Evolutionary conservation across 1,140 invertebrate species (phyloP), one percentile per base, ranked within the genome.

Genomic region (Cydia pomonella): DNA sequence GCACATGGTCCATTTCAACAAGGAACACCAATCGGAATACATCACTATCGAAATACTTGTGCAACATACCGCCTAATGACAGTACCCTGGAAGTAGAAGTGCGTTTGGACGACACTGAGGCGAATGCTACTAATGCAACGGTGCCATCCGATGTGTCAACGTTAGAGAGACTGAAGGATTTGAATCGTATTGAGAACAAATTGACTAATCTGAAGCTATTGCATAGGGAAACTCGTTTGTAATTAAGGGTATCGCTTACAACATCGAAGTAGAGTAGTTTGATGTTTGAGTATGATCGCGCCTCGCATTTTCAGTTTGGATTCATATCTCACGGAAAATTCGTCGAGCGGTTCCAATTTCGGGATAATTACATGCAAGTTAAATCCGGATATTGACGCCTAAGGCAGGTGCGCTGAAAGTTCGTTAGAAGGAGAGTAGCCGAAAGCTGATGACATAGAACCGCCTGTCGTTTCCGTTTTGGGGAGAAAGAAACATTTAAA

Each of bases 171-270:
- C 80, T 93, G 16, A 88, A 84, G 44, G 93, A 93, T 79, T 80
- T 93, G 16, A 82, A 93, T 79, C 81, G 86, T 16, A 81, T 93
- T n/a, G 92, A 93, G 75, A 88, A 83, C 75, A 93, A 88, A 82
- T 76, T 93, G n/a, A 89, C 80, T 73, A 85, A 82, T 77, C 85
- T 91, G 7, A 90, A 84, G 77, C 86, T 75, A 16, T 78, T 84
- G 29, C 86, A 87, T 50, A 82, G 84, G 63, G 91, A 91, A 77
- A 92, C 87, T 73, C 89, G 81, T 80, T 84, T 91, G 74, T 92
- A 78, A 47, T 47, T 47, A 16, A 47, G 44, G 44, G 16, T 9
- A 16, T 16, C 44, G 44, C 12, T 3, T 4, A 47, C 44, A 41
- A 29, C 29, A 29, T 29, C 2, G 33, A 38, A 38, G 10, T 38